These are phyloP conservation scores for Oscheius myriophilus DNA, from an alignment of 2,888 invertebrate species.

Conservation along the genomic window DNA sequence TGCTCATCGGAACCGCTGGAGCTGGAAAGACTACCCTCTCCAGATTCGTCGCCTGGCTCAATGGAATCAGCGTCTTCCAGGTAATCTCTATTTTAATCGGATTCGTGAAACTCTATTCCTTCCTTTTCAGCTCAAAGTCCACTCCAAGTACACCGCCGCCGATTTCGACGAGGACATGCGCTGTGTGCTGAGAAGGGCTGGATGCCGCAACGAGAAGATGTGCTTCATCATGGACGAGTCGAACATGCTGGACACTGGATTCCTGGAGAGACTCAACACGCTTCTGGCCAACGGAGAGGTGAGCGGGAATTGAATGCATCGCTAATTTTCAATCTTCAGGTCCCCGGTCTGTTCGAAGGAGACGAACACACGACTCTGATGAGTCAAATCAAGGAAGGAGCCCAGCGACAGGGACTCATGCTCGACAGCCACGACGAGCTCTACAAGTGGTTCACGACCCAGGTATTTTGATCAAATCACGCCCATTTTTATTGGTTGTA, in stretches of 20 bases:
- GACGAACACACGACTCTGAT: conserved; percentile 98
- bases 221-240: conserved; percentile 99
- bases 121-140: conserved; percentile 77
- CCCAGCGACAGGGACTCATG: conserved; percentile 96
- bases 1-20: conserved; percentile 97
- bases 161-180: conserved; percentile 99
- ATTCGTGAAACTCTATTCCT: too few species aligned
- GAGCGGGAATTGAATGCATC: conserved; percentile 75
- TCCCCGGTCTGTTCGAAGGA: conserved; percentile 77
- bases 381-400: conserved; percentile 99
- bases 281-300: conserved; percentile 94
- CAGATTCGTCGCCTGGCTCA: conserved; percentile 99
- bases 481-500: conserved; percentile 73
- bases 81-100: conserved; percentile 80
- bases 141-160: conserved; percentile 97
- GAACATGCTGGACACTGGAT: conserved; percentile 92
- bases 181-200: conserved; percentile 74
- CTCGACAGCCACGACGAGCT: conserved; percentile 96
- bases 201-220: conserved; percentile 88
- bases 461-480: conserved; percentile 36
- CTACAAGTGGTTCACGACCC: conserved; percentile 98
- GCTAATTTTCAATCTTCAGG: conserved; percentile 40
- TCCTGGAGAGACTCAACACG: conserved; percentile 98
- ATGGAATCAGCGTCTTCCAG: conserved; percentile 97
- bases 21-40: conserved; percentile 99